Evolutionary conservation across 1,140 invertebrate genomes (phyloP).

Genomic region (Oedothorax gibbosus): DNA sequence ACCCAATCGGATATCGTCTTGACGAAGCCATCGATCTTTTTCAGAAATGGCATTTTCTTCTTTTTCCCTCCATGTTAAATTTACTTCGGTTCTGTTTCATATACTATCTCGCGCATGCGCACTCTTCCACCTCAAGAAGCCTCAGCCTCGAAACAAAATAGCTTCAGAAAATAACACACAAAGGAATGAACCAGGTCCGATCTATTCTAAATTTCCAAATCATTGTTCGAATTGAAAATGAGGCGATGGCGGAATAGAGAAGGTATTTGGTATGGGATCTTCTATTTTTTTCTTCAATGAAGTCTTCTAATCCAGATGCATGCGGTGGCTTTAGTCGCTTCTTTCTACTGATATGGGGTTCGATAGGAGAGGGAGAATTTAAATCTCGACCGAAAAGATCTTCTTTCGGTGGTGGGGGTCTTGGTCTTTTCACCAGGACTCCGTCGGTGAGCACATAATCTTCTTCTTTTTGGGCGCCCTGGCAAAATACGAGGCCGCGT

Average conservation of each 20-base stretch:
- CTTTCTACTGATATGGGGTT: too few relatives aligned
- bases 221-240: too few relatives aligned
- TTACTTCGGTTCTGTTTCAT: slow-evolving; percentile 47
- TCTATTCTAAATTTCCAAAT: too few relatives aligned
- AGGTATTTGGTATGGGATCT: too few relatives aligned
- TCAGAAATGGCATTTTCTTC: neutral
- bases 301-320: slow-evolving; percentile 25
- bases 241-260: too few relatives aligned
- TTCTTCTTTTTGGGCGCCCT: slow-evolving; percentile 11
- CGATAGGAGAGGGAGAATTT: neutral
- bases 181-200: too few relatives aligned
- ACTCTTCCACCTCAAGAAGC: neutral
- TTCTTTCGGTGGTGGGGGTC: slow-evolving; percentile 10
- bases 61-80: slow-evolving; percentile 23
- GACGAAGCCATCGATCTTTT: slow-evolving; percentile 33
- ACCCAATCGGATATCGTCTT: slow-evolving; percentile 36
- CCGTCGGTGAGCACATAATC: slow-evolving; percentile 56
- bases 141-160: neutral
- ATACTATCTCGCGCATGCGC: slow-evolving; percentile 29
- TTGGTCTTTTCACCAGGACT: slow-evolving; percentile 11
- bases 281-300: too few relatives aligned
- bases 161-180: too few relatives aligned
- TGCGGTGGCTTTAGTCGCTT: neutral
- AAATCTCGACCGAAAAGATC: slow-evolving; percentile 12
- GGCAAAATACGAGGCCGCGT: slow-evolving; percentile 3